A percentile compares a stretch with the other conserved stretches of the same genome.
phyloP scores from a whole-genome alignment of 2,888 invertebrate species.

The Eulithis testata region DNA sequence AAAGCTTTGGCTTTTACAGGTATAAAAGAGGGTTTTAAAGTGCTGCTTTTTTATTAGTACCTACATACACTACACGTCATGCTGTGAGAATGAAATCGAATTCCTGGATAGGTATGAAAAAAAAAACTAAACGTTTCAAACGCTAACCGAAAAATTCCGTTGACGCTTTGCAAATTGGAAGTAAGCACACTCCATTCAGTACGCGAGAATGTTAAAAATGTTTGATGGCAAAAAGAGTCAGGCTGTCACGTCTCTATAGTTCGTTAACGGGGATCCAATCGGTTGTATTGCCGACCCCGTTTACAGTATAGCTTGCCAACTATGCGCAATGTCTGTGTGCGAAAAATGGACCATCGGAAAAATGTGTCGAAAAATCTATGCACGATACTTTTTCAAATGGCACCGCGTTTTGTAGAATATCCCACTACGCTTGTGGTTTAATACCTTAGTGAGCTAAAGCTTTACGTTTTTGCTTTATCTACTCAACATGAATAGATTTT shows the following conservation, averaged over 20 bases:
- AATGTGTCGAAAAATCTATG: conserved; percentile 13
- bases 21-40: too few relatives aligned
- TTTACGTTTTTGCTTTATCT: not conserved
- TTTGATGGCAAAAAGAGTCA: conserved; percentile 52
- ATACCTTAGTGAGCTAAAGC: not conserved
- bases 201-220: conserved; percentile 48
- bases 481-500: not conserved
- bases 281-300: conserved; percentile 45
- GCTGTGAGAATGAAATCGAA: too few relatives aligned
- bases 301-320: conserved; percentile 20
- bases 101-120: too few relatives aligned
- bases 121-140: too few relatives aligned
- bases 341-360: conserved; percentile 16
- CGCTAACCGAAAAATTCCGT: not conserved
- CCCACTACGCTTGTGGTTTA: not conserved
- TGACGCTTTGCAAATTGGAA: conserved; percentile 6
- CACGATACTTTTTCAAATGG: conserved; percentile 11
- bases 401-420: not conserved
- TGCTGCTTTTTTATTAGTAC: too few relatives aligned
- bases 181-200: conserved; percentile 35
- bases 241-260: conserved; percentile 59
- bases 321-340: conserved; percentile 19
- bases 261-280: conserved; percentile 60
- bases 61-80: too few relatives aligned
- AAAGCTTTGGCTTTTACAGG: too few relatives aligned